Evolutionary conservation across 2,888 invertebrate species (phyloP).

Genomic region (Tachina lurida): DNA sequence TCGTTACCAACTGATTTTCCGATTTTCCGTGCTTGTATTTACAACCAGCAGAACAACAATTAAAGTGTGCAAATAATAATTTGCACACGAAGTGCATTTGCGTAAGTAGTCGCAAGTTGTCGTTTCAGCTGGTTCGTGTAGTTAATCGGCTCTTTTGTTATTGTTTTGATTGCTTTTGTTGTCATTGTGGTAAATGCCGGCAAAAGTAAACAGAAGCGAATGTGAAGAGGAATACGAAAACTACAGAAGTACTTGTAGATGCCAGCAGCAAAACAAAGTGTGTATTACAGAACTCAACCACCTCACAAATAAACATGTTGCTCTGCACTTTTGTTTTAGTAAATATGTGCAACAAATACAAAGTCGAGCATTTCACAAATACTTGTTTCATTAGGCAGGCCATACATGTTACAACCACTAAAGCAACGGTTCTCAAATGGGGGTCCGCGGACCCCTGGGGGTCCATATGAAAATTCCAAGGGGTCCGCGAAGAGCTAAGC

Average conservation of each 20-base stretch:
- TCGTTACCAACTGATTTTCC: constrained; percentile 74
- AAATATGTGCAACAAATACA: neutral
- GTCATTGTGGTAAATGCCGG: constrained; percentile 66
- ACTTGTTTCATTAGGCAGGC: too few species aligned
- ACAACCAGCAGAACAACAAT: constrained; percentile 55
- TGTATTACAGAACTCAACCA: neutral
- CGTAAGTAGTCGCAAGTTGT: constrained; percentile 49
- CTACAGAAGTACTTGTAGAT: neutral
- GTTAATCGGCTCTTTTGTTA: constrained; percentile 36
- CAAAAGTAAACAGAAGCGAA: constrained; percentile 71
- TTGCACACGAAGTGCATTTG: constrained; percentile 69
- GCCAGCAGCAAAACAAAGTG: neutral
- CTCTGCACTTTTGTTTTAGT: neutral
- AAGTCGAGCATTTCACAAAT: neutral
- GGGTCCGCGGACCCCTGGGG: too few species aligned
- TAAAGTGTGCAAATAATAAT: constrained; percentile 60
- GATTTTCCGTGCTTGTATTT: constrained; percentile 66
- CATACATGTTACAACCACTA: too few species aligned
- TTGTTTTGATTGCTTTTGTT: constrained; percentile 44
- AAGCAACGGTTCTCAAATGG: too few species aligned
- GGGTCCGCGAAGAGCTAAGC: too few species aligned
- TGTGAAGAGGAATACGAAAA: constrained; percentile 47
- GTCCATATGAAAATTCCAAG: too few species aligned
- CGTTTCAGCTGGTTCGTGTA: constrained; percentile 42
- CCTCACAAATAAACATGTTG: constrained; percentile 35